Evolutionary conservation across 2,113 vertebrate genomes (phyloP).

Genomic region (Clarias gariepinus): DNA sequence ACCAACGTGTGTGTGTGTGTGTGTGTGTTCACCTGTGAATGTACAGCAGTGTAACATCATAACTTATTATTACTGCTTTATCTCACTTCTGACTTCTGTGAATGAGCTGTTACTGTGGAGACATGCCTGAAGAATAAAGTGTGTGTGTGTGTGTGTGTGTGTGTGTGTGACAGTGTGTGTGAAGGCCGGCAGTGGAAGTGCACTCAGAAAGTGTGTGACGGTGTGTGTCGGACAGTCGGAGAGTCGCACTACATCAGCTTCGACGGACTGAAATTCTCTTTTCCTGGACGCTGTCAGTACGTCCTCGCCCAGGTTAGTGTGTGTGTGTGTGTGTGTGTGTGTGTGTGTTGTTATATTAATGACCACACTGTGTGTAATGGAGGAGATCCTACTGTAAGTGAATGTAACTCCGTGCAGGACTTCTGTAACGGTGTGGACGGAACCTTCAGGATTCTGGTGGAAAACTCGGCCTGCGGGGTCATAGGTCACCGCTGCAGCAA

Average conservation of each 20-base stretch:
- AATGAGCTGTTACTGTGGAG: background rate
- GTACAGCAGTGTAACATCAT: background rate
- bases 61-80: background rate
- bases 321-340: constrained; percentile 1
- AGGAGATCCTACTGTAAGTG: background rate
- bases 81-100: background rate
- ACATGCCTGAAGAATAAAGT: background rate
- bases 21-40: background rate
- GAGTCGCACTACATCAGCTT: constrained; percentile 90
- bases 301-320: constrained; percentile 87
- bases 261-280: constrained; percentile 87
- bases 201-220: constrained; percentile 80
- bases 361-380: background rate
- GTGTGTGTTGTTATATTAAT: background rate
- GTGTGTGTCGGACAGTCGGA: constrained; percentile 82
- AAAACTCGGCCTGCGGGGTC: constrained; percentile 85
- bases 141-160: background rate
- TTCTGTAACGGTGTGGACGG: constrained; percentile 79
- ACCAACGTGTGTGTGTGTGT: background rate
- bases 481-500: constrained; percentile 85
- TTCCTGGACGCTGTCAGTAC: constrained; percentile 91
- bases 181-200: constrained; percentile 87
- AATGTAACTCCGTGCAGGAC: constrained; percentile 77
- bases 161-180: constrained; percentile 76
- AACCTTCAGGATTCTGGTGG: constrained; percentile 86